A percentile compares a stretch with the other conserved stretches of the same genome.
These are phyloP conservation scores for Tetranychus cinnabarinus DNA, from an alignment of 1,140 invertebrate genomes.

Conservation along the genomic window DNA sequence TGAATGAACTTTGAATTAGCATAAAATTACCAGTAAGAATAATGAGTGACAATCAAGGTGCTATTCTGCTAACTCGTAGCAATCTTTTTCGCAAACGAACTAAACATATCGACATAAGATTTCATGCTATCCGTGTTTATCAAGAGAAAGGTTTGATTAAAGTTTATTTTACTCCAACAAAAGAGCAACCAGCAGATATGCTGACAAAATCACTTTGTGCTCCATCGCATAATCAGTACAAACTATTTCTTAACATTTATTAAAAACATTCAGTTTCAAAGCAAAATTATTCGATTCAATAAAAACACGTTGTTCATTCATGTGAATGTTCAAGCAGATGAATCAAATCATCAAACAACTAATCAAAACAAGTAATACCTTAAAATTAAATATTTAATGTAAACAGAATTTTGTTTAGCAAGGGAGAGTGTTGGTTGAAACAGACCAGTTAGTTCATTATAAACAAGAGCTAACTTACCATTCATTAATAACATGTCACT, in stretches of 20 bases:
- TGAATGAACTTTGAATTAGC: conserved; percentile 10
- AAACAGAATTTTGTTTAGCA: too few relatives aligned
- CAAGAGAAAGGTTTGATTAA: background rate
- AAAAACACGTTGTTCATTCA: background rate
- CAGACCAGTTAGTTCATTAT: too few relatives aligned
- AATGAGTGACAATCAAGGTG: conserved; percentile 17
- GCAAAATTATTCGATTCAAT: background rate
- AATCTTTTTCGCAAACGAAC: conserved; percentile 17
- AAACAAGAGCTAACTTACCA: too few relatives aligned
- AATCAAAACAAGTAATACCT: too few relatives aligned
- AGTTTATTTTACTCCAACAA: background rate
- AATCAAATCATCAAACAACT: too few relatives aligned
- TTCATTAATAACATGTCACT: too few relatives aligned
- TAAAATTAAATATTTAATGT: too few relatives aligned
- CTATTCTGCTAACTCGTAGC: conserved; percentile 17
- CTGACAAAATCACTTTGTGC: background rate
- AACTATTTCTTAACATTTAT: background rate
- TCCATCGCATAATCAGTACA: background rate
- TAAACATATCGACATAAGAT: conserved; percentile 20
- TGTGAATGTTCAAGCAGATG: background rate
- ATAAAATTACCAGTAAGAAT: conserved; percentile 2
- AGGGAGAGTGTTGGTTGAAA: too few relatives aligned
- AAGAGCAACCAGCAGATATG: background rate
- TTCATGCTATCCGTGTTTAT: conserved; percentile 18
- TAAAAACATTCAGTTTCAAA: background rate